These are phyloP conservation scores for Pyrgilauda ruficollis DNA, from an alignment of 2,113 vertebrate genomes.

Conservation along the genomic window DNA sequence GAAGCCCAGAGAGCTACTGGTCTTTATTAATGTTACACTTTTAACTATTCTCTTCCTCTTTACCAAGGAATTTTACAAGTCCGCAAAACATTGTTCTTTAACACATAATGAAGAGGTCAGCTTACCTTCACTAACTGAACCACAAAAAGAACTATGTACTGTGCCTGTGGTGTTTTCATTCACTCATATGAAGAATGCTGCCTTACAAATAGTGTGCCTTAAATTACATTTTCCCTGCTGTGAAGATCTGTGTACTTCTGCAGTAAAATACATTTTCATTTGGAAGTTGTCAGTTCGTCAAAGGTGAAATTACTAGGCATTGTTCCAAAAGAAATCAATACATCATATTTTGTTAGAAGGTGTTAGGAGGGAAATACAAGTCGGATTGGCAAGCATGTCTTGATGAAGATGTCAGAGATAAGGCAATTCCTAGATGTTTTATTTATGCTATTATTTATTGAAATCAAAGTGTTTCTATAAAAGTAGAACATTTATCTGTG, in stretches of 20 bases:
- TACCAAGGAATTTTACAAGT: background rate
- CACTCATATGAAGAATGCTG: constrained; percentile 3
- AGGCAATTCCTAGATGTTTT: background rate
- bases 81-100: background rate
- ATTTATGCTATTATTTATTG: background rate
- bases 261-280: constrained; percentile 54
- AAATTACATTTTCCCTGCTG: constrained; percentile 56
- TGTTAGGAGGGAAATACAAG: background rate
- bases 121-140: background rate
- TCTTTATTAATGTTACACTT: background rate
- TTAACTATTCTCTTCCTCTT: background rate
- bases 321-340: constrained; percentile 45
- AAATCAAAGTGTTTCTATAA: background rate
- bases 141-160: background rate
- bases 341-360: constrained; percentile 24
- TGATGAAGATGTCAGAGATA: background rate
- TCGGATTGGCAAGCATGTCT: background rate
- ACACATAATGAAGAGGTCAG: background rate
- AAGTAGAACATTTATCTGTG: background rate
- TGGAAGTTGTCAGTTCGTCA: constrained; percentile 48
- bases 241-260: constrained; percentile 48
- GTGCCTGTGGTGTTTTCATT: constrained; percentile 12
- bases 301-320: constrained; percentile 49
- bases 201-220: constrained; percentile 21
- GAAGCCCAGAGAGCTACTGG: background rate